These are phyloP conservation scores for Cossypha polioptera DNA, from an alignment of 2,797 vertebrate genomes.

Conservation along the genomic window DNA sequence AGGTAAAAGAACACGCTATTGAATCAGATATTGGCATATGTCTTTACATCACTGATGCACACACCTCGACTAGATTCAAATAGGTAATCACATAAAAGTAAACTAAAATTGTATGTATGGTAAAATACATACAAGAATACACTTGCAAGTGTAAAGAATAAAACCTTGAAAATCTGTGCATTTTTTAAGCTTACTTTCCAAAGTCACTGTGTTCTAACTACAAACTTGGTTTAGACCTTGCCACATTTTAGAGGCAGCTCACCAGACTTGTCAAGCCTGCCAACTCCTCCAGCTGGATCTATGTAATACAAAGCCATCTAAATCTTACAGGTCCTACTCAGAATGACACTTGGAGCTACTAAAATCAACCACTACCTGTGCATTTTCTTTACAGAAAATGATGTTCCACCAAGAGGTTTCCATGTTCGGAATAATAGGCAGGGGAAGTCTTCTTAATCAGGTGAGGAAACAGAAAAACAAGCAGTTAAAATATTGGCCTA, in stretches of 20 bases:
- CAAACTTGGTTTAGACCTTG: background rate
- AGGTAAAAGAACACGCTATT: background rate
- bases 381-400: background rate
- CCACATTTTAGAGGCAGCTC: background rate
- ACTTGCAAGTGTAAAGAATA: background rate
- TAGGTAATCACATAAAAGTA: background rate
- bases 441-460: background rate
- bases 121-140: background rate
- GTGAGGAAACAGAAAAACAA: background rate
- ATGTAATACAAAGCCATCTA: background rate
- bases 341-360: background rate
- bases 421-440: accelerated
- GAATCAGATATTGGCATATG: background rate
- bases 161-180: background rate
- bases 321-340: background rate
- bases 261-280: background rate
- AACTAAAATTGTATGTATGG: background rate
- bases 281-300: background rate
- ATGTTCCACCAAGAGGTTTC: background rate
- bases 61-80: background rate
- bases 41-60: background rate
- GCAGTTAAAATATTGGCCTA: background rate
- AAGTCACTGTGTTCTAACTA: background rate
- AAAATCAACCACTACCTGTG: background rate
- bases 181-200: background rate